Evolutionary conservation across 1,140 invertebrate genomes (phyloP).

Genomic region (Heliconius congener): DNA sequence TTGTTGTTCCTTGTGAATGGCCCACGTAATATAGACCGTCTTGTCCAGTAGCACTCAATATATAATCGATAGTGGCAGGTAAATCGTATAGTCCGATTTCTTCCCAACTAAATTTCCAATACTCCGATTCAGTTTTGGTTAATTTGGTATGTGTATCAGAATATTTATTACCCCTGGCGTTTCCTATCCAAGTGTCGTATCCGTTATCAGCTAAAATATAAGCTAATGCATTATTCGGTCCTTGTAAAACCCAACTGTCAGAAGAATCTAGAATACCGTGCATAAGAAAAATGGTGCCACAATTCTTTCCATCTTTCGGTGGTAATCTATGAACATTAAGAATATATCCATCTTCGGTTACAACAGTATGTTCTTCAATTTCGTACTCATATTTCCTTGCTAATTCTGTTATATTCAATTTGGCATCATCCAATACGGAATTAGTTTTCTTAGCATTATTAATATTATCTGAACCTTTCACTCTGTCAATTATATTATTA

Average conservation of each 20-base stretch:
- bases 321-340: constrained; percentile 82
- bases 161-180: constrained; percentile 87
- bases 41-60: constrained; percentile 80
- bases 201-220: constrained; percentile 80
- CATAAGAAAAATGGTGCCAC: constrained; percentile 82
- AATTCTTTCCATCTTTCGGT: constrained; percentile 50
- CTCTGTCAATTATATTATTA: background rate
- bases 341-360: constrained; percentile 84
- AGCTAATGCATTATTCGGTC: constrained; percentile 78
- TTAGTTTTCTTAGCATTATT: background rate
- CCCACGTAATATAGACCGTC: constrained; percentile 84
- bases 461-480: background rate
- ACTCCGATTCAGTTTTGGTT: constrained; percentile 56
- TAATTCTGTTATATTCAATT: constrained; percentile 61
- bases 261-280: constrained; percentile 85
- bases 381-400: constrained; percentile 82
- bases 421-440: constrained; percentile 41
- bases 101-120: constrained; percentile 84
- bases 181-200: constrained; percentile 89
- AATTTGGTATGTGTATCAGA: constrained; percentile 81
- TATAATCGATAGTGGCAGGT: constrained; percentile 88
- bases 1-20: constrained; percentile 82
- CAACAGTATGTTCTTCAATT: constrained; percentile 80
- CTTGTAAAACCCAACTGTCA: constrained; percentile 83
- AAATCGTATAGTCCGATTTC: constrained; percentile 89